A percentile compares a stretch with the other conserved stretches of the same genome.
These are phyloP conservation scores for fruit fly (Drosophila melanogaster) DNA, from an alignment of 1,140 invertebrate genomes.

Conservation along the genomic window DNA sequence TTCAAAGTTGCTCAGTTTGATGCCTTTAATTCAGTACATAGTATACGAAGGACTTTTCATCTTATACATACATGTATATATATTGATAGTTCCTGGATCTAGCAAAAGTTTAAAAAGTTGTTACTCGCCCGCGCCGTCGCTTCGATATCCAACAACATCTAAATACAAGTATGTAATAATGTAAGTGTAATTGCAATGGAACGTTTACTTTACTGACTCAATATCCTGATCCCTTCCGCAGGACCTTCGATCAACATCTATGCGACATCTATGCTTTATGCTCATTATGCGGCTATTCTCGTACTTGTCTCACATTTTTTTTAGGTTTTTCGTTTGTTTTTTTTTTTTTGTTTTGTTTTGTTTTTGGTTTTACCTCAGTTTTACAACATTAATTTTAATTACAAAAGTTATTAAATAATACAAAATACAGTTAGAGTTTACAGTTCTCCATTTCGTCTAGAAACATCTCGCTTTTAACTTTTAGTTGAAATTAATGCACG, in stretches of 20 bases:
- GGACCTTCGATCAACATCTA: constrained; percentile 43
- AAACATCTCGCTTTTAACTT: constrained; percentile 59
- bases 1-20: constrained; percentile 69
- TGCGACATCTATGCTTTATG: constrained; percentile 55
- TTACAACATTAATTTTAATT: constrained; percentile 81
- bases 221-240: constrained; percentile 37
- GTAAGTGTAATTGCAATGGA: constrained; percentile 73
- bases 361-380: constrained; percentile 72
- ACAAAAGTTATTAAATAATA: constrained; percentile 67
- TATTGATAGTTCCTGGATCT: constrained; percentile 62
- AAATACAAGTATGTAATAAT: constrained; percentile 69
- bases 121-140: constrained; percentile 43
- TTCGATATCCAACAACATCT: constrained; percentile 67
- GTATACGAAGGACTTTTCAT: constrained; percentile 79
- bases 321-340: constrained; percentile 20
- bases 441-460: constrained; percentile 49
- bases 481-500: constrained; percentile 83
- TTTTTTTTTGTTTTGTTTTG: constrained; percentile 23
- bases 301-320: constrained; percentile 15
- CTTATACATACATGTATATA: constrained; percentile 65
- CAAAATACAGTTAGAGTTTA: constrained; percentile 62
- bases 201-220: constrained; percentile 64
- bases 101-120: constrained; percentile 69
- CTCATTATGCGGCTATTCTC: constrained; percentile 57
- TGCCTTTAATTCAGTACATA: constrained; percentile 81